Conservation (phyloP, 1,140 invertebrate species). For the Gryon sp. region DNA sequence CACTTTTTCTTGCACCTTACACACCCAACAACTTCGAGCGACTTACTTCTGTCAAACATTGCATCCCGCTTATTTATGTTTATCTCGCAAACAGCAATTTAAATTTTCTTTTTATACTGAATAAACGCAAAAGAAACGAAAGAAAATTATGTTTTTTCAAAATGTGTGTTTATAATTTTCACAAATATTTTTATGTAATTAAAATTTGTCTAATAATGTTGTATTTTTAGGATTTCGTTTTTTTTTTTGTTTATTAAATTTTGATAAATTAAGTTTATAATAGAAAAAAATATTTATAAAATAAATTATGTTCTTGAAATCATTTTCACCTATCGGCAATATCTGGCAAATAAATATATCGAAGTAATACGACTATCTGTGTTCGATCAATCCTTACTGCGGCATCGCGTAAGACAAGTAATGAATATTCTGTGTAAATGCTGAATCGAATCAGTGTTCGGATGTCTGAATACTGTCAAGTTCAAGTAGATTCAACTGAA, state of each 20-base stretch:
- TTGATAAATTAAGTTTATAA: too few species aligned
- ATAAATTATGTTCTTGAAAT: slow-evolving; percentile 2
- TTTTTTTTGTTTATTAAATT: too few species aligned
- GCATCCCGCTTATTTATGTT: slow-evolving; percentile 19
- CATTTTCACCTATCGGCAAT: slow-evolving; percentile 12
- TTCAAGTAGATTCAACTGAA: slow-evolving; percentile 4
- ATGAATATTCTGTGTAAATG: slow-evolving; percentile 9
- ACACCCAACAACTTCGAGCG: too few species aligned
- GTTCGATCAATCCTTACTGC: slow-evolving; percentile 17
- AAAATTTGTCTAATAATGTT: too few species aligned
- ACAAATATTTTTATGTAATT: too few species aligned
- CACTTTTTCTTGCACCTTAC: slow-evolving; percentile 1
- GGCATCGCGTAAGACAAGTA: slow-evolving; percentile 4
- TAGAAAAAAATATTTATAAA: too few species aligned
- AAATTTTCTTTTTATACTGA: slow-evolving; percentile 26
- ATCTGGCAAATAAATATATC: slow-evolving; percentile 19
- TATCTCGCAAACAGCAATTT: slow-evolving; percentile 8
- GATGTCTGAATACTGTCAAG: slow-evolving; percentile 13
- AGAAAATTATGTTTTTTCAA: too few species aligned
- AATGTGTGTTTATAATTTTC: too few species aligned
- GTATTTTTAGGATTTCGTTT: too few species aligned
- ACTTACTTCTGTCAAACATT: slow-evolving; percentile 10
- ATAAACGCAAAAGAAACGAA: too few species aligned
- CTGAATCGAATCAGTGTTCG: slow-evolving; percentile 19
- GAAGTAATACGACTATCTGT: slow-evolving; percentile 6